Conservation (phyloP, 2,113 vertebrate genomes). For the Ophthalmolycus amberensis region DNA sequence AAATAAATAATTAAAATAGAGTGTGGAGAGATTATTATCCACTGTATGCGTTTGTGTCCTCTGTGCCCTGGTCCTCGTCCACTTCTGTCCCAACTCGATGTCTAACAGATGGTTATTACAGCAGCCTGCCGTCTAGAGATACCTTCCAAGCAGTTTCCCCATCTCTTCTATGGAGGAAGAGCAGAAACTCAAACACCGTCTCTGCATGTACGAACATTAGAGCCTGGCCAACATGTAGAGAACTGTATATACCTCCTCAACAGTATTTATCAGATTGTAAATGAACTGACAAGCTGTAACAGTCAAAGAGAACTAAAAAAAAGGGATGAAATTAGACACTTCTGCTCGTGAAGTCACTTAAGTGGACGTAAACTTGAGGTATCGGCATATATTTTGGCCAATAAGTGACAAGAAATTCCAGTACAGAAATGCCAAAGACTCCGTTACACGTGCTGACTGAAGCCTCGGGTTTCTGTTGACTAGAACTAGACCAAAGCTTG, state of each 20-base stretch:
- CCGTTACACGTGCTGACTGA: too few relatives aligned
- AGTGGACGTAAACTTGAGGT: neutral
- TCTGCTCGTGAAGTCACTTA: neutral
- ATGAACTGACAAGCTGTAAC: neutral
- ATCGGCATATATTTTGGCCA: neutral
- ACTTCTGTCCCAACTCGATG: neutral
- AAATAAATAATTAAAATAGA: conserved; percentile 16
- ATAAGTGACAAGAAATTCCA: neutral
- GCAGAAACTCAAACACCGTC: neutral
- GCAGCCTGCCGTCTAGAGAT: too few relatives aligned
- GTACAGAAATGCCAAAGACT: neutral
- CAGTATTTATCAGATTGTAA: neutral
- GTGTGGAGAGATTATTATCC: conserved; percentile 18
- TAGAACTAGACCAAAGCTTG: neutral
- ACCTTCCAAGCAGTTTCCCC: too few relatives aligned
- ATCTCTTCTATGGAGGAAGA: neutral
- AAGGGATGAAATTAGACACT: neutral
- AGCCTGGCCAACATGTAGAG: too few relatives aligned
- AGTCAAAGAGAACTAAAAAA: neutral
- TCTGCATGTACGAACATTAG: neutral
- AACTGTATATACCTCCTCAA: neutral
- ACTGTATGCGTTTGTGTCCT: neutral
- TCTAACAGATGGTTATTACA: conserved; percentile 3
- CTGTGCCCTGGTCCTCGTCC: neutral
- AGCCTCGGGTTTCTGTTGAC: neutral